Base-by-base conservation (phyloP, 1,140 invertebrate species). In the Stegodyphus mimosarum region DNA sequence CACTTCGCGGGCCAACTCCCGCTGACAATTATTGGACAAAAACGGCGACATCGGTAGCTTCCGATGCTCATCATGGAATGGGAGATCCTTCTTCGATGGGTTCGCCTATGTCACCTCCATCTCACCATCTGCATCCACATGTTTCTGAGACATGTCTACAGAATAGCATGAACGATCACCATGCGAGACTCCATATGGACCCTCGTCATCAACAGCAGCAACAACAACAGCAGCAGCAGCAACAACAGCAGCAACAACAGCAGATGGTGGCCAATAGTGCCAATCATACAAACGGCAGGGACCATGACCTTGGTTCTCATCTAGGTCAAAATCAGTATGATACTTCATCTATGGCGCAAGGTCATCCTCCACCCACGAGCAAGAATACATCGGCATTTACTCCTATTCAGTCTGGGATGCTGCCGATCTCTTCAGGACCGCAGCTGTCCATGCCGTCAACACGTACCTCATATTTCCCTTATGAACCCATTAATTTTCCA, bases 401-500 rank as follows among this genome's bases (percentile, higher is more conserved):
- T 33, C 94, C 96, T 11, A 95, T 97, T 89, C 95, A 96, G 89
- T 94, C 95, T 51, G 93, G 94, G 48, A 94, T 95, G 88, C 84
- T 91, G 60, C 89, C 90, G 49, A 89, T 89, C 66, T 88, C 89
- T 52, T 87, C 89, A 55, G 88, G 89, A 55, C 84, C 89, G 66
- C 87, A 89, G 83, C 87, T 90, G 87, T 83, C 88, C 55, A 89
- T 83, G 80, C 81, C 88, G 75, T 87, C 89, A 63, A 88, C 89
- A n/a, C 89, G 89, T 51, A 88, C 88, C 87, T 88, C 91, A 78
- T 98, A 98, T 92, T 93, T 98, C 88, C 92, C 93, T 52, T 98
- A 98, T 91, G 97, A 98, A 89, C 95, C 96, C 48, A 94, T 98
- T 88, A 95, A 95, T 88, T 96, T 96, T 92, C 89, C 94, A 93